Evolutionary conservation across 2,113 vertebrate species (phyloP), one percentile per base, ranked within the genome.

Genomic region (Mobula birostris): DNA sequence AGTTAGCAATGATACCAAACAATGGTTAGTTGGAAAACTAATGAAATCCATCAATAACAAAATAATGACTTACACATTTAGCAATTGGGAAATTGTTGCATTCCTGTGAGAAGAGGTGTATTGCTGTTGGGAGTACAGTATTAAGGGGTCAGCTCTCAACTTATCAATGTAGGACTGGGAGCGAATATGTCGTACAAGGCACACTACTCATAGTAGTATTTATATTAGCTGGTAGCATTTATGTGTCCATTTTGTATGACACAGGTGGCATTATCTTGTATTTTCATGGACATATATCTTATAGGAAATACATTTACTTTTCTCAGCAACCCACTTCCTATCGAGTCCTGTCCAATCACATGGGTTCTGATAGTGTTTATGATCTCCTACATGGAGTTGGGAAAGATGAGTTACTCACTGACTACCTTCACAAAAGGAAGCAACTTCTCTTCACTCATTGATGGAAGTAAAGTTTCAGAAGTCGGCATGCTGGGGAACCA

Each of bases 21-120:
- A 83, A 88, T 61, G 56, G 56, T 87, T 61, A 88, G 27, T 88
- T 85, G 24, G 83, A 87, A 87, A 87, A 61, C 27, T 66, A 61
- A 19, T 36, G 61, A 90, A 90, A 90, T 90, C 61, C 12, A 63
- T 32, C n/a, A 12, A 19, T 32, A 15, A 32, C 61, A 66, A 66
- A 88, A 32, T 29, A 90, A 15, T 68, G n/a, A 68, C 63, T 32
- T 63, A 90, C 85, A 90, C 61, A 90, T 19, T 68, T 68, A 32
- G 61, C 63, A 63, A 90, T 66, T 32, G 14, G n/a, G 15, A 90
- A 90, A 90, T 61, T 5, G 85, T 90, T 90, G 85, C 85, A 36
- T 68, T 90, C 63, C 61, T 90, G 85, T 90, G 61, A 19, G 15
- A 90, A 66, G 85, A 32, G 63, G n/a, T 32, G 61, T 61, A 19